Base-by-base conservation (phyloP, 2,113 vertebrate genomes). In the Geococcyx californianus region DNA sequence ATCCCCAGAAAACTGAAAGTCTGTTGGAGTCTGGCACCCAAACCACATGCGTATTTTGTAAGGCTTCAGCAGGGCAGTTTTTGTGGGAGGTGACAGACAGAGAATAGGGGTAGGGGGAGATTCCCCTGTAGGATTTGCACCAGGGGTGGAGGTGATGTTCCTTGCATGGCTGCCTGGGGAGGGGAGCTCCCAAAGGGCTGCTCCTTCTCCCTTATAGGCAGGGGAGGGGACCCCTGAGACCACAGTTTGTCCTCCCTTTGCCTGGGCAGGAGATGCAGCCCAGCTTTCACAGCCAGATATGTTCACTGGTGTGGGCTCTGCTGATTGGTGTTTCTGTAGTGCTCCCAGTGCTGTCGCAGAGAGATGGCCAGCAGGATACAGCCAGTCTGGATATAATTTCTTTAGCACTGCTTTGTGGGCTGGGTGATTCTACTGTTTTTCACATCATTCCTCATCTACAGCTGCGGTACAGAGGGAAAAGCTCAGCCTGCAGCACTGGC, bases 381-480 rank as follows among this genome's bases (percentile, higher is more conserved):
- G 63, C 31, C 55, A 84, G 64, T 38, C 34, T 86, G 76, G 64
- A 45, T 74, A 36, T 25, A n/a, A 77, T 66, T 95, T 74, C 31
- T 42, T 55, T 58, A 86, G 42, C 16, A 0, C 78, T 92, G 63
- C 80, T 89, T 42, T 81, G 55, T 67, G 56, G 42, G 52, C 31
- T 23, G 20, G 59, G 40, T 34, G 33, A 83, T 45, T 26, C 59
- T 59, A 52, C 92, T 93, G 72, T 16, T 92, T 94, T 93, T 84
- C 83, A 88, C 79, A 92, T 97, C 86, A 76, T 34, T 36, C 63
- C 79, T 77, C 42, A 23, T 55, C 55, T 75, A 67, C 92, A 90
- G 79, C 90, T 93, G 95, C 10, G 3, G 33, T 45, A 23, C 0
- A 2, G 62, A 84, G 34, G 79, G 63, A 40, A 89, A 52, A 84